Conservation (phyloP, 2,888 invertebrate genomes). For the Heliconius ethilla region DNA sequence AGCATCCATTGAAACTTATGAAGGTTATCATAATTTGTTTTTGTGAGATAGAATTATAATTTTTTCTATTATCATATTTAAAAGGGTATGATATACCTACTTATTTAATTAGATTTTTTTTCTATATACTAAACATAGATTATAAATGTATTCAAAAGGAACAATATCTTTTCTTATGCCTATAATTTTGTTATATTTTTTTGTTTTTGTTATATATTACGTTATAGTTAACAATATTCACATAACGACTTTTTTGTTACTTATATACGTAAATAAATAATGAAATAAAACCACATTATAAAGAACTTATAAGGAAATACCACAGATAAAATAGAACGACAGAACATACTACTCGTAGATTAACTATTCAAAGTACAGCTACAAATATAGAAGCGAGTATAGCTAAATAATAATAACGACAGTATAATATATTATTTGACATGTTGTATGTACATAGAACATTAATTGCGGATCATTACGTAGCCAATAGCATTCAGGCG, state of each 20-base stretch:
- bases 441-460: conserved; percentile 1
- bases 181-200: background rate
- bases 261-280: background rate
- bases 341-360: background rate
- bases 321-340: background rate
- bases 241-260: background rate
- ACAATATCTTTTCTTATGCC: background rate
- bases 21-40: background rate
- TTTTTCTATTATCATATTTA: no score
- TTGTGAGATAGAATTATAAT: no score
- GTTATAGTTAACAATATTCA: background rate
- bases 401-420: background rate
- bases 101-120: no score
- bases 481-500: conserved; percentile 28
- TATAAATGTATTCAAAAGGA: no score
- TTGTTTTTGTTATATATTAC: no score
- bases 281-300: background rate
- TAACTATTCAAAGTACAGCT: background rate
- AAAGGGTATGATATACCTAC: no score
- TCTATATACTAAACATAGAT: no score
- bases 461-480: conserved; percentile 12
- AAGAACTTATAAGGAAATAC: background rate
- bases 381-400: background rate
- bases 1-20: background rate
- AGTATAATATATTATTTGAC: background rate